phyloP scores from a whole-genome alignment of 2,888 invertebrate genomes.

The Marasmarcha lunaedactyla region DNA sequence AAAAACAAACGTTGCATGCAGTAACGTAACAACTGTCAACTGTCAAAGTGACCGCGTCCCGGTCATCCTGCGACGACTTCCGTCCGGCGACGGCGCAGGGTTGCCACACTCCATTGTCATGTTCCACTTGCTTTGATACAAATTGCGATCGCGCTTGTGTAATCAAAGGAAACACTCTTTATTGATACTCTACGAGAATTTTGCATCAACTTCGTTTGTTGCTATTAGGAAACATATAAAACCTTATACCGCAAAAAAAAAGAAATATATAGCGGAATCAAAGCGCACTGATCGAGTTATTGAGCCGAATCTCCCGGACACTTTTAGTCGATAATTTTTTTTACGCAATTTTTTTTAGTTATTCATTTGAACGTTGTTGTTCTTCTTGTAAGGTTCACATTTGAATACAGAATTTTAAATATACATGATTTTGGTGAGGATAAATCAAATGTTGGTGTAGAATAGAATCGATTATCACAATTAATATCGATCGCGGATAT shows the following conservation, averaged over 20 bases:
- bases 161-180: conserved; percentile 5
- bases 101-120: conserved; percentile 42
- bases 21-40: conserved; percentile 19
- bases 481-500: conserved; percentile 19
- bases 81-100: conserved; percentile 22
- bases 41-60: conserved; percentile 18
- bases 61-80: conserved; percentile 38
- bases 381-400: conserved; percentile 16
- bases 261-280: not conserved
- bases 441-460: conserved; percentile 32
- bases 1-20: conserved; percentile 11
- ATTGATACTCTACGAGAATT: no score
- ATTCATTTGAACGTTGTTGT: conserved; percentile 10
- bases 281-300: conserved; percentile 50
- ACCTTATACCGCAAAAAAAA: not conserved
- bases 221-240: no score
- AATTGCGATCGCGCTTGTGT: conserved; percentile 25
- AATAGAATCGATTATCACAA: conserved; percentile 37
- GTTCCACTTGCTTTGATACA: conserved; percentile 48
- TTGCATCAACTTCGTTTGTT: no score
- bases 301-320: conserved; percentile 54
- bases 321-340: not conserved
- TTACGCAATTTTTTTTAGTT: not conserved
- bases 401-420: conserved; percentile 11
- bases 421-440: conserved; percentile 24